Evolutionary conservation across 2,888 invertebrate species (phyloP), one percentile per base, ranked within the genome.

Genomic region (Choristoneura rosaceana): DNA sequence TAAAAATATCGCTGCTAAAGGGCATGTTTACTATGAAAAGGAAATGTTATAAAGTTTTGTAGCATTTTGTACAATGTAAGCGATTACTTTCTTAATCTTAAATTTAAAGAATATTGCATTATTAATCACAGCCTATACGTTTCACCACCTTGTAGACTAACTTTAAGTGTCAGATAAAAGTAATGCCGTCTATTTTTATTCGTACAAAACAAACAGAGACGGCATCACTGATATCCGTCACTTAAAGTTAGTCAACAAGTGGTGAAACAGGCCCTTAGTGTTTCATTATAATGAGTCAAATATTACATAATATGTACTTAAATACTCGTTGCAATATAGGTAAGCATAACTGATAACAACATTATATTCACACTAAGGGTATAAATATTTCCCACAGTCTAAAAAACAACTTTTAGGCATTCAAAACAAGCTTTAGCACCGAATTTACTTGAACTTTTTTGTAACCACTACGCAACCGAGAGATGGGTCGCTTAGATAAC

Each of bases 401-500:
- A 50, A 64, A 64, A 15, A 3, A 25, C 12, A 12, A 55, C 2
- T 3, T 45, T 14, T 17, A 25, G 25, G n/a, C 45, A 50, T 34
- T 34, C 4, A 50, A 64, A 64, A 34, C 59, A 7, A 15, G 41
- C 34, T 10, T 45, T 33, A 64, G 33, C n/a, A 25, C 45, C 45
- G 25, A n/a, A 61, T 50, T 64, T 64, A 17, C 8, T 47, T 50
- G 15, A 64, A 17, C 52, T 80, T 81, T 88, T 90, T 84, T 87
- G 88, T 83, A 75, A 80, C 70, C 85, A 76, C 87, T 92, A 91
- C 90, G 74, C 76, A 75, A 78, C 77, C 81, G 80, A 78, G 82
- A 84, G 90, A 92, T 91, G 88, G 90, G 89, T 80, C 81, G 82
- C 82, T 81, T 76, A 89, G 92, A 93, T 93, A 93, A 89, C 85